phyloP scores from a whole-genome alignment of 1,140 invertebrate species.

The Rhyzopertha dominica region DNA sequence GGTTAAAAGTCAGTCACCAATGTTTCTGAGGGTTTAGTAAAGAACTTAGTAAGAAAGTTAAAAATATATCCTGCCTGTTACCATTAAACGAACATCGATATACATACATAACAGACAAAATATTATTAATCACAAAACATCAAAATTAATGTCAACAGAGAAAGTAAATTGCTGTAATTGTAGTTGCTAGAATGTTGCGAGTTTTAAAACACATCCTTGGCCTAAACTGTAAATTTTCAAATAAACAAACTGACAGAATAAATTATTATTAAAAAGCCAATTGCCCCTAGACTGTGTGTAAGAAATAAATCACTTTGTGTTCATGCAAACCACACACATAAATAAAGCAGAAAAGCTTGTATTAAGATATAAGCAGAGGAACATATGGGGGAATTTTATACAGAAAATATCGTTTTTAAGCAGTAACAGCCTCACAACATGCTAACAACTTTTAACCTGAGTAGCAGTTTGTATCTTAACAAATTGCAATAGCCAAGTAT shows the following conservation, averaged over 20 bases:
- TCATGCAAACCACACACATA: too few species aligned
- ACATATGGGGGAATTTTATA: slow-evolving; percentile 4
- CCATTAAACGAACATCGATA: slow-evolving; percentile 7
- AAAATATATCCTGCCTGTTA: slow-evolving; percentile 14
- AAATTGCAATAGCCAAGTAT: too few species aligned
- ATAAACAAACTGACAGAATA: neutral
- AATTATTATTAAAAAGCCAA: neutral
- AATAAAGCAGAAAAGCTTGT: slow-evolving; percentile 3
- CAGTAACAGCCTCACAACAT: slow-evolving; percentile 44
- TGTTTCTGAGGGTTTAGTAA: too few species aligned
- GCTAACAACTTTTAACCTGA: slow-evolving; percentile 43
- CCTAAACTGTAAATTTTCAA: slow-evolving; percentile 1
- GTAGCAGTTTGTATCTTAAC: slow-evolving; percentile 41
- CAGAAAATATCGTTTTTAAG: slow-evolving; percentile 14
- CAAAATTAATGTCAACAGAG: slow-evolving; percentile 18
- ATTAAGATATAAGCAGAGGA: slow-evolving; percentile 1
- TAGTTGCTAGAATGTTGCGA: slow-evolving; percentile 50
- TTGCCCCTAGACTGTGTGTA: neutral
- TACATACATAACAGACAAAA: slow-evolving; percentile 11
- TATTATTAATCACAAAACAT: slow-evolving; percentile 19
- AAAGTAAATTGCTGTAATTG: slow-evolving; percentile 38
- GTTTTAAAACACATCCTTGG: slow-evolving; percentile 20
- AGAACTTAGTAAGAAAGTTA: too few species aligned
- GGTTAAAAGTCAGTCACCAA: too few species aligned
- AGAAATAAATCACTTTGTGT: too few species aligned